These are phyloP conservation scores for Aleiodes sp. DNA, from an alignment of 1,140 invertebrate genomes.

Conservation along the genomic window DNA sequence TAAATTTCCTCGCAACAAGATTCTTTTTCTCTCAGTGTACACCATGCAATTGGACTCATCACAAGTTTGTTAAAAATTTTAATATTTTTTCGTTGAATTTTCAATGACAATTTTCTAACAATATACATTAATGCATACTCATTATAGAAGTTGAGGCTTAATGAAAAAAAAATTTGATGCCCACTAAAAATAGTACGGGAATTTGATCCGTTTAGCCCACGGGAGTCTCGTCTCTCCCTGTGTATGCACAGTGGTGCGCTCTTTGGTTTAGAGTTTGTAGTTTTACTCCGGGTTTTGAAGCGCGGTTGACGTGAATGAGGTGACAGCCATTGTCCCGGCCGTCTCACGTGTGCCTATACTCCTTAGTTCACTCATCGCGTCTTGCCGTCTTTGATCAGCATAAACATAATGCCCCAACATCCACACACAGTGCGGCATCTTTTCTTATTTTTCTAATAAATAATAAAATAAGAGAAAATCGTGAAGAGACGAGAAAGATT, in stretches of 20 bases:
- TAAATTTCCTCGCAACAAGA: too few species aligned
- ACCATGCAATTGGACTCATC: too few species aligned
- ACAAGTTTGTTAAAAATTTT: too few species aligned
- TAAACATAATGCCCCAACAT: conserved; percentile 16
- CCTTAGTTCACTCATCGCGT: conserved; percentile 35
- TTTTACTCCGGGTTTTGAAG: conserved; percentile 40
- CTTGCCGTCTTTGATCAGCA: conserved; percentile 7
- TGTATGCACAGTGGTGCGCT: conserved; percentile 14
- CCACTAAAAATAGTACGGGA: conserved; percentile 34
- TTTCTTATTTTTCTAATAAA: conserved; percentile 25
- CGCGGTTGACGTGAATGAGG: conserved; percentile 60
- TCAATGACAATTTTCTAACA: too few species aligned
- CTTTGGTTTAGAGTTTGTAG: conserved; percentile 55
- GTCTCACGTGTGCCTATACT: conserved; percentile 47
- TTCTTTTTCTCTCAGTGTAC: too few species aligned
- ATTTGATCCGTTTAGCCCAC: conserved; percentile 31
- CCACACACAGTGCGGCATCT: conserved; percentile 38
- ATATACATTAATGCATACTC: too few species aligned
- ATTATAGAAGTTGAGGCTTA: too few species aligned
- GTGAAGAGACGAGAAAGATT: background rate
- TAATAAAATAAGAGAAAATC: background rate
- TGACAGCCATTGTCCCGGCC: conserved; percentile 60
- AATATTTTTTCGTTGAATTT: too few species aligned
- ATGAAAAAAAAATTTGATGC: background rate
- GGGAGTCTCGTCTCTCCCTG: too few species aligned